A percentile compares a stretch with the other conserved stretches of the same genome.
These are phyloP conservation scores for Halcyon senegalensis DNA, from an alignment of 2,113 vertebrate species.

Conservation along the genomic window DNA sequence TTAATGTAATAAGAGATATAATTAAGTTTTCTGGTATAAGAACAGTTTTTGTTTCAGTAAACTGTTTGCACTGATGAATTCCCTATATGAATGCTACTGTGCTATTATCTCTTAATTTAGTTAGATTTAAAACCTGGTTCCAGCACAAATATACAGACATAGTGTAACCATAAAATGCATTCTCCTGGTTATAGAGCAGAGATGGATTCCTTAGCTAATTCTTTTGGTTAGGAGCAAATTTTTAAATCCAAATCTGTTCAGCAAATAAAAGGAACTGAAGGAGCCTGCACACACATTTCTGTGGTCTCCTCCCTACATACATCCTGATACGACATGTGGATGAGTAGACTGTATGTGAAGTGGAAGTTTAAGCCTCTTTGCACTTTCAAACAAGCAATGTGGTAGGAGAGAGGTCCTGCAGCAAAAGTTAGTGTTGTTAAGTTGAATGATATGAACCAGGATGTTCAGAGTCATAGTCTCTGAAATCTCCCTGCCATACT, in stretches of 20 bases:
- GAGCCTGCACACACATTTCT: not conserved
- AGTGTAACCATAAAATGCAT: not conserved
- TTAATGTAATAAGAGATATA: not conserved
- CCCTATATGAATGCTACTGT: not conserved
- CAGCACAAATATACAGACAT: not conserved
- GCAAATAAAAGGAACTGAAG: not conserved
- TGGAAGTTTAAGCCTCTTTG: not conserved
- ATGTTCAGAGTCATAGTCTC: not conserved
- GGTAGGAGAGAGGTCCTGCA: not conserved
- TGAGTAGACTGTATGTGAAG: not conserved
- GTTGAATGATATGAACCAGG: not conserved
- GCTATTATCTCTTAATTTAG: not conserved
- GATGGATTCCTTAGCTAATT: not conserved
- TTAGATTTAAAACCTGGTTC: not conserved
- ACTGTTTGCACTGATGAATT: not conserved
- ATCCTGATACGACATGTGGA: not conserved
- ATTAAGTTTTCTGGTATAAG: not conserved
- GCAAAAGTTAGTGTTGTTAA: not conserved
- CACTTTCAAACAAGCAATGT: not conserved
- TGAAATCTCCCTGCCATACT: not conserved
- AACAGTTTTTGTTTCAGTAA: not conserved
- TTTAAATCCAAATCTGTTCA: not conserved
- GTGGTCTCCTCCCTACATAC: not conserved
- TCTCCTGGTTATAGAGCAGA: not conserved
- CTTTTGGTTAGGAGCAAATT: not conserved